Conservation (phyloP, 2,113 vertebrate species). For the human (Homo sapiens) region DNA sequence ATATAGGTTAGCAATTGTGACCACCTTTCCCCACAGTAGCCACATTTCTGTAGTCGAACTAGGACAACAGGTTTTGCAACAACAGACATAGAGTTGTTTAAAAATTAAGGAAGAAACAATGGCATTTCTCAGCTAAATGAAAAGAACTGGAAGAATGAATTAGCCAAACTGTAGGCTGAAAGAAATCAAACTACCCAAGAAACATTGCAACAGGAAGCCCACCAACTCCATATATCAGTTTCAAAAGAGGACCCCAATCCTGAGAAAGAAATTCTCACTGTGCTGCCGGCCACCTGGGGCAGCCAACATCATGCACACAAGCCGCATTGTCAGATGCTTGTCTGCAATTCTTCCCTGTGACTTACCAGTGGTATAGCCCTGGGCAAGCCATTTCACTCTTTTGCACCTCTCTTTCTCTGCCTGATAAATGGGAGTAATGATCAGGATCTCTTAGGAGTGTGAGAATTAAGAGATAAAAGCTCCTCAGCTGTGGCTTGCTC, state of each 20-base stretch:
- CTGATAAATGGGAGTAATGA: not conserved
- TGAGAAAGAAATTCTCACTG: not conserved
- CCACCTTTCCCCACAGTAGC: not conserved
- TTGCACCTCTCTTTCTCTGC: not conserved
- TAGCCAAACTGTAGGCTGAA: not conserved
- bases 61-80: not conserved
- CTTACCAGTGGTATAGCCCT: rapidly evolving
- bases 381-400: not conserved
- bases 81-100: not conserved
- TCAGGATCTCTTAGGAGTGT: not conserved
- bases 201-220: not conserved
- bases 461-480: no score
- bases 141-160: not conserved
- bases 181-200: not conserved
- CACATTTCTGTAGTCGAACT: not conserved
- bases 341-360: not conserved
- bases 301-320: no score
- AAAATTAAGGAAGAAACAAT: not conserved
- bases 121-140: not conserved
- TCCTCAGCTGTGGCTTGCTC: not conserved
- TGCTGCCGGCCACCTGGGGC: rapidly evolving
- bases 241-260: not conserved
- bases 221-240: rapidly evolving
- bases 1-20: rapidly evolving
- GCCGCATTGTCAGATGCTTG: rapidly evolving